Percentiles rank a stretch among this genome's conserved stretches.
Conservation (phyloP, 2,888 invertebrate genomes). For the Epistrophella euchroma region DNA sequence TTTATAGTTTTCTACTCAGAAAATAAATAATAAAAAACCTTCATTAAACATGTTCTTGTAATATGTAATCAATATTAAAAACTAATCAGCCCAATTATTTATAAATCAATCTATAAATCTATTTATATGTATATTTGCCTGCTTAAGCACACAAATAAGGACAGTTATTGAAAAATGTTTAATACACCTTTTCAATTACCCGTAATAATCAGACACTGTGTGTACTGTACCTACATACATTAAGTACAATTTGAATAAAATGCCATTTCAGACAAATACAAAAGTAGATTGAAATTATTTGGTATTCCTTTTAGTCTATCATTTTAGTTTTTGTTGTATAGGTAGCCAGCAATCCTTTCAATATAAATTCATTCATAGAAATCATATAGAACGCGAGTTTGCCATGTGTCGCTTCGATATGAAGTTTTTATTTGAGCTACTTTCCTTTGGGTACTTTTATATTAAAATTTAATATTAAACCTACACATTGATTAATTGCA, state of each 20-base stretch:
- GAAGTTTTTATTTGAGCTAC: neutral
- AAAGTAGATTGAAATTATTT: slow-evolving; percentile 14
- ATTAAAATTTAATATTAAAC: slow-evolving; percentile 12
- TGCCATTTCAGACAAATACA: slow-evolving; percentile 1
- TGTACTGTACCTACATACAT: too few species aligned
- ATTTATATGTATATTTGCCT: slow-evolving; percentile 1
- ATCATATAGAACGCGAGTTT: neutral
- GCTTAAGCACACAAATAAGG: neutral
- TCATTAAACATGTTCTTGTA: too few species aligned
- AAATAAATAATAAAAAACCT: too few species aligned
- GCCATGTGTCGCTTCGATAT: neutral
- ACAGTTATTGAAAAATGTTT: neutral
- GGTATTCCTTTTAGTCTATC: neutral
- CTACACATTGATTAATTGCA: slow-evolving; percentile 20
- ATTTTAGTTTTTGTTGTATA: neutral
- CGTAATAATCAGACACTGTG: slow-evolving; percentile 7
- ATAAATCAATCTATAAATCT: neutral
- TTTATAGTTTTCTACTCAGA: too few species aligned
- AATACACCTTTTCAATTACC: slow-evolving; percentile 1
- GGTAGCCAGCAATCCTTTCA: neutral
- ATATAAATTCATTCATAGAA: slow-evolving; percentile 7
- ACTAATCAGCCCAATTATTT: neutral
- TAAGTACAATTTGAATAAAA: neutral
- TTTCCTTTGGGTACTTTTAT: neutral
- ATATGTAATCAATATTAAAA: neutral